Conservation (phyloP, 1,140 invertebrate genomes). For the Bombus polaris region DNA sequence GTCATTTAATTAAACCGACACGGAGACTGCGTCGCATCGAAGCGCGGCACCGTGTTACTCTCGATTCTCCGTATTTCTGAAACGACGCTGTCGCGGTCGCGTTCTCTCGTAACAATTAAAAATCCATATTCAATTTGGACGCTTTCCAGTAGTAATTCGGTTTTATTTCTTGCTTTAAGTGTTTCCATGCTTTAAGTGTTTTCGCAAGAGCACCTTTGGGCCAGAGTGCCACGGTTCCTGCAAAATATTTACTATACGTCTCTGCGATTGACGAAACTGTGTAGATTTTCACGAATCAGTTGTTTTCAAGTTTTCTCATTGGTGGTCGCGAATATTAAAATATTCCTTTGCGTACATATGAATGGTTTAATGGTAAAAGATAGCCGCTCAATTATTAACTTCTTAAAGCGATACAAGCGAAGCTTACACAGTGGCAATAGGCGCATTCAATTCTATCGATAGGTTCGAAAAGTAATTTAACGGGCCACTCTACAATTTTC, state of each 20-base stretch:
- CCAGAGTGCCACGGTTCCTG: fast-evolving
- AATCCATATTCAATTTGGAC: constrained; percentile 67
- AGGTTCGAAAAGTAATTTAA: constrained; percentile 5
- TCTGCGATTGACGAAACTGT: background rate
- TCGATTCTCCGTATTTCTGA: constrained; percentile 29
- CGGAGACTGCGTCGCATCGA: constrained; percentile 16
- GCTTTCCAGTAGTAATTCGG: constrained; percentile 53
- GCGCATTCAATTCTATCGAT: background rate
- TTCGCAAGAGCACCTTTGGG: background rate
- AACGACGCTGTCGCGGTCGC: constrained; percentile 33
- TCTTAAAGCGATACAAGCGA: background rate
- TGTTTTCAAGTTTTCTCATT: fast-evolving
- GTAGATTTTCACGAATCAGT: too few relatives aligned
- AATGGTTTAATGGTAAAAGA: too few relatives aligned
- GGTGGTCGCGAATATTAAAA: background rate
- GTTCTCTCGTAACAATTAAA: constrained; percentile 62
- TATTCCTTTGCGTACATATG: background rate
- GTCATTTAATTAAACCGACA: constrained; percentile 52
- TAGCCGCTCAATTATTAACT: background rate
- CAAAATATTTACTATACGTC: background rate
- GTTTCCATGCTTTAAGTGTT: constrained; percentile 33
- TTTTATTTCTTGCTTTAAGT: constrained; percentile 43
- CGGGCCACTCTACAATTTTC: constrained; percentile 12
- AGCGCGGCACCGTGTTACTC: background rate
- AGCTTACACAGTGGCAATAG: background rate